phyloP scores from a whole-genome alignment of 2,888 invertebrate species.

The Chrysina gloriosa region DNA sequence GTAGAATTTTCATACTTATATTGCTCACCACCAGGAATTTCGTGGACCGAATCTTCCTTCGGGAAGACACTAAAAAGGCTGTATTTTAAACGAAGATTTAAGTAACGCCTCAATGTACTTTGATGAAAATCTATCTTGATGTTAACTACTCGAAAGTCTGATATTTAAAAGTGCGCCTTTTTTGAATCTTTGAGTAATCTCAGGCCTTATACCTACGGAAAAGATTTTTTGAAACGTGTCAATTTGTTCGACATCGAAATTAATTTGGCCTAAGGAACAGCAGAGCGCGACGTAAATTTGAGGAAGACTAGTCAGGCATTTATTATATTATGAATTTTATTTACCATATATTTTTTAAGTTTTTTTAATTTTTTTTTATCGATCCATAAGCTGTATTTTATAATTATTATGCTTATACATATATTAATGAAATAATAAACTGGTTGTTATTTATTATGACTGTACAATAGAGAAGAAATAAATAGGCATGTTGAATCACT shows the following conservation, averaged over 20 bases:
- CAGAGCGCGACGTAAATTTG: neutral
- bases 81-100: no score
- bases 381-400: constrained; percentile 22
- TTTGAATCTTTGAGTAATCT: neutral
- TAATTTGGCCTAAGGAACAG: constrained; percentile 19
- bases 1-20: no score
- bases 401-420: constrained; percentile 9
- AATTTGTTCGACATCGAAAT: neutral
- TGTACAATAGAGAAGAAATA: constrained; percentile 21
- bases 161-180: neutral
- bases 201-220: neutral
- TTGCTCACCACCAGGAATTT: no score
- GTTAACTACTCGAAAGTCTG: neutral
- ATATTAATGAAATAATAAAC: constrained; percentile 31
- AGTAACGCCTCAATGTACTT: no score
- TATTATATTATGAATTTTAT: constrained; percentile 16
- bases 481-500: constrained; percentile 16
- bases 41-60: no score
- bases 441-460: constrained; percentile 33
- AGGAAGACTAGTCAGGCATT: constrained; percentile 30
- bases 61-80: no score
- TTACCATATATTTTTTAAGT: constrained; percentile 19
- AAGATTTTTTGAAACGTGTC: neutral
- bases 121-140: neutral
- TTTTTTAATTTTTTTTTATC: constrained; percentile 13